Percentiles rank a stretch among this genome's conserved stretches.
Evolutionary conservation across 2,797 vertebrate species (phyloP).

Genomic region (Enoplosus armatus): DNA sequence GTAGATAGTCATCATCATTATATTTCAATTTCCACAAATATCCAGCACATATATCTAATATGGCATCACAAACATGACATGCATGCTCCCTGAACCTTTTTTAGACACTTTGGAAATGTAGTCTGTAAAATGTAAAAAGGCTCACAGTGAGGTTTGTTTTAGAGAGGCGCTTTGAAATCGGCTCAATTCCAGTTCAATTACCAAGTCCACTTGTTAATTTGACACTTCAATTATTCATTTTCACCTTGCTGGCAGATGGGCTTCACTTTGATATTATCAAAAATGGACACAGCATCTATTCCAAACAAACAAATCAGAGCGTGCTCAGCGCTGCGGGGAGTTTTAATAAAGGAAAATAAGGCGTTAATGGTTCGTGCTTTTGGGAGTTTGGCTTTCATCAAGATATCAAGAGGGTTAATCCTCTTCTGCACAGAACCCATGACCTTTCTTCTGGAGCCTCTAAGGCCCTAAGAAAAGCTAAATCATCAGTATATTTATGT

Average conservation of each 20-base stretch:
- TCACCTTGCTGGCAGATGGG: not conserved
- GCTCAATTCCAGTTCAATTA: not conserved
- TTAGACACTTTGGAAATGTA: not conserved
- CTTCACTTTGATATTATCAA: not conserved
- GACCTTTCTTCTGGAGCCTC: not conserved
- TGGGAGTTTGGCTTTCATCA: too few relatives aligned
- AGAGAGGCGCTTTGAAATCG: not conserved
- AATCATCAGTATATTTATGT: not conserved
- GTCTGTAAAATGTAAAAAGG: too few relatives aligned
- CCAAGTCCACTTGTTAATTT: not conserved
- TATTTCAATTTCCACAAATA: not conserved
- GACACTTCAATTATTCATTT: not conserved
- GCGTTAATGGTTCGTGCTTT: too few relatives aligned
- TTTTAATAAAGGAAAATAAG: not conserved
- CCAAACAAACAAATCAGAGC: not conserved
- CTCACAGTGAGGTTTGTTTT: too few relatives aligned
- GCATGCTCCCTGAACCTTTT: not conserved
- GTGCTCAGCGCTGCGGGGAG: not conserved
- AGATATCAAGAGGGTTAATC: not conserved
- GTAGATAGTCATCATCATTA: slow-evolving; percentile 9
- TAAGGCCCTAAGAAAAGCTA: not conserved
- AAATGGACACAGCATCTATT: not conserved
- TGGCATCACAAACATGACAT: not conserved
- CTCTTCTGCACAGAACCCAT: not conserved
- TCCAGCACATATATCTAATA: not conserved